These are phyloP conservation scores for Pammene aurita DNA, from an alignment of 2,888 invertebrate species.

Conservation along the genomic window DNA sequence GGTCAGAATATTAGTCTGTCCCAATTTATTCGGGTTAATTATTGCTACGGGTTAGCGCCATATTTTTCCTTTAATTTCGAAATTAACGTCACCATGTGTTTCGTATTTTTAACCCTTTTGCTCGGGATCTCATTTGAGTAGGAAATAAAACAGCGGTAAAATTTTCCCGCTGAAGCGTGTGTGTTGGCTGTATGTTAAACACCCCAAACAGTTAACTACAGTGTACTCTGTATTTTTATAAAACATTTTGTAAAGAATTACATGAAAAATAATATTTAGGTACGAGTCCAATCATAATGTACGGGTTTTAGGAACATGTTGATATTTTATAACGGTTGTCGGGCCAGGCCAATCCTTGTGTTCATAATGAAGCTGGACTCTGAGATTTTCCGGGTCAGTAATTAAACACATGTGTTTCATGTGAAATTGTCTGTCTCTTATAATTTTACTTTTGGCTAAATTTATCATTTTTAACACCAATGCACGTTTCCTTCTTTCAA, in stretches of 20 bases:
- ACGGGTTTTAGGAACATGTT: constrained; percentile 70
- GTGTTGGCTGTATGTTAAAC: constrained; percentile 56
- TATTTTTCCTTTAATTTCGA: constrained; percentile 69
- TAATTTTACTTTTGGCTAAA: constrained; percentile 61
- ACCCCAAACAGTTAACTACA: constrained; percentile 73
- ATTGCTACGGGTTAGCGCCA: constrained; percentile 52
- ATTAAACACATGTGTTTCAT: constrained; percentile 80
- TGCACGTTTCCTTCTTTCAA: neutral
- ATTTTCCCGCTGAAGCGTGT: constrained; percentile 47
- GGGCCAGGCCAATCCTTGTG: constrained; percentile 60
- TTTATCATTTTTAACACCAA: constrained; percentile 54
- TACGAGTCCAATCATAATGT: constrained; percentile 65
- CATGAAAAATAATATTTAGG: constrained; percentile 72
- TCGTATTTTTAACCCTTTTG: constrained; percentile 63
- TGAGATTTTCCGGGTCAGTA: constrained; percentile 76
- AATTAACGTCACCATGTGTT: constrained; percentile 70
- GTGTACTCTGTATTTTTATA: constrained; percentile 64
- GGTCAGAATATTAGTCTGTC: constrained; percentile 45
- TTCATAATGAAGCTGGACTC: constrained; percentile 73
- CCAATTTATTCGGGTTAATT: constrained; percentile 63
- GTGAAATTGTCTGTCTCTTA: constrained; percentile 65
- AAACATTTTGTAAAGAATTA: constrained; percentile 67
- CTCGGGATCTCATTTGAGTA: constrained; percentile 61
- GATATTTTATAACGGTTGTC: constrained; percentile 74
- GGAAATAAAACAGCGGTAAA: constrained; percentile 59